These are phyloP conservation scores for Telmatherina bonti DNA, from an alignment of 2,797 vertebrate species.

Conservation along the genomic window DNA sequence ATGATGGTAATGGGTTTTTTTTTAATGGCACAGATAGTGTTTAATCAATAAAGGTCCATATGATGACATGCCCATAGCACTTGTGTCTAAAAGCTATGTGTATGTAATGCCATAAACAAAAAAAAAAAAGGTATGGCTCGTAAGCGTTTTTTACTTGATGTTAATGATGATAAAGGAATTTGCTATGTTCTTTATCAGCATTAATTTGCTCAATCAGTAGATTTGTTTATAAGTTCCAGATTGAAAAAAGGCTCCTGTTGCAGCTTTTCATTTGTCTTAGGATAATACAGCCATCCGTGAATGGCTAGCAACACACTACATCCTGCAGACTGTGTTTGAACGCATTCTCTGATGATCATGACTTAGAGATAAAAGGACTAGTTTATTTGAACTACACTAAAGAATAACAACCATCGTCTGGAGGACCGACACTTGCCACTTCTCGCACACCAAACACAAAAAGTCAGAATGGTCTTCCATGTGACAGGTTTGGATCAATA, in stretches of 20 bases:
- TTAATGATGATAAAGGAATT: not conserved
- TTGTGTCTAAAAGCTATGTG: constrained; percentile 33
- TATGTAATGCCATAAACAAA: not conserved
- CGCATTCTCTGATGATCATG: too few relatives aligned
- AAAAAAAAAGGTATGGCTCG: not conserved
- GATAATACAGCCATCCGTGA: too few relatives aligned
- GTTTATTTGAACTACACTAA: not conserved
- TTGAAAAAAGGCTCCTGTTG: not conserved
- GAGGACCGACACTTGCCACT: not conserved
- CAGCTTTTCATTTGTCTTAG: not conserved
- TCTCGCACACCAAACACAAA: not conserved
- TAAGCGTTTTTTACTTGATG: not conserved
- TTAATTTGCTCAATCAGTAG: not conserved
- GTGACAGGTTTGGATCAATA: not conserved
- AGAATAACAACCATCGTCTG: too few relatives aligned
- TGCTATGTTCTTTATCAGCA: not conserved
- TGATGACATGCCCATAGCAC: constrained; percentile 38
- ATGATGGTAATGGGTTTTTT: constrained; percentile 51
- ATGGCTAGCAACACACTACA: too few relatives aligned
- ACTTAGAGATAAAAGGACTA: not conserved
- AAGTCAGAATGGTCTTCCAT: not conserved
- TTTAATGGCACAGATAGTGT: constrained; percentile 66
- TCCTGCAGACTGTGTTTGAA: too few relatives aligned
- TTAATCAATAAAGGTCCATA: constrained; percentile 69
- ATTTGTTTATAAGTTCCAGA: not conserved